Evolutionary conservation across 2,888 invertebrate genomes (phyloP).

Genomic region (Phragmatobia fuliginosa): DNA sequence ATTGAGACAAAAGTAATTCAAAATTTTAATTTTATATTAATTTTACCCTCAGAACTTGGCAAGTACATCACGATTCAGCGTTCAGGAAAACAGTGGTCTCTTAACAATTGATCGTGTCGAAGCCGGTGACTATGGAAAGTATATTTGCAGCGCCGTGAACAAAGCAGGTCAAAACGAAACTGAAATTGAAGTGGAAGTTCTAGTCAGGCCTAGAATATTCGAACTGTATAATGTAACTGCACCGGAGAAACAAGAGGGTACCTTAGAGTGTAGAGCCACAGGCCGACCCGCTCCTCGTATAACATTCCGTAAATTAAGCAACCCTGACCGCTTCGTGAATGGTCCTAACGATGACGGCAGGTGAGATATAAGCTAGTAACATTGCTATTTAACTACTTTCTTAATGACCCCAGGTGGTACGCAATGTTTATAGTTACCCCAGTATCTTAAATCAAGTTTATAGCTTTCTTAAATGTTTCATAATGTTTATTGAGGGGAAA

Average conservation of each 20-base stretch:
- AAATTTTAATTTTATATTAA: not conserved
- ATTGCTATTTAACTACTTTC: slow-evolving; percentile 41
- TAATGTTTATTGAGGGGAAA: slow-evolving; percentile 17
- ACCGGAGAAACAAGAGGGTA: slow-evolving; percentile 87
- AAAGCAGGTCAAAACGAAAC: slow-evolving; percentile 91
- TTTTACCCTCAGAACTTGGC: slow-evolving; percentile 87
- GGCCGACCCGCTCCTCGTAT: slow-evolving; percentile 94
- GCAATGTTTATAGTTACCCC: slow-evolving; percentile 22
- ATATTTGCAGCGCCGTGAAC: slow-evolving; percentile 93
- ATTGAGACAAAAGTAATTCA: not conserved
- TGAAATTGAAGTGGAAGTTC: slow-evolving; percentile 89
- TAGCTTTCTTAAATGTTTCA: slow-evolving; percentile 23
- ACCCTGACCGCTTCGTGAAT: slow-evolving; percentile 87
- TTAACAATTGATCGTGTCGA: slow-evolving; percentile 91
- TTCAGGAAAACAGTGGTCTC: slow-evolving; percentile 90
- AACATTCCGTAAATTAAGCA: slow-evolving; percentile 92
- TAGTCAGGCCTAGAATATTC: slow-evolving; percentile 93
- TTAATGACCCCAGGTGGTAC: slow-evolving; percentile 44
- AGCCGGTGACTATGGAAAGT: slow-evolving; percentile 92
- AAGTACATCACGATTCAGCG: slow-evolving; percentile 87
- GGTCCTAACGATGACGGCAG: slow-evolving; percentile 89
- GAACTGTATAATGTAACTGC: slow-evolving; percentile 91
- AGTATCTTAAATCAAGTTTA: slow-evolving; percentile 29
- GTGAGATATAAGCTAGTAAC: slow-evolving; percentile 57
- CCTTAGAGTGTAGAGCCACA: slow-evolving; percentile 91